phyloP scores from a whole-genome alignment of 2,113 vertebrate species.

The Bettongia penicillata region DNA sequence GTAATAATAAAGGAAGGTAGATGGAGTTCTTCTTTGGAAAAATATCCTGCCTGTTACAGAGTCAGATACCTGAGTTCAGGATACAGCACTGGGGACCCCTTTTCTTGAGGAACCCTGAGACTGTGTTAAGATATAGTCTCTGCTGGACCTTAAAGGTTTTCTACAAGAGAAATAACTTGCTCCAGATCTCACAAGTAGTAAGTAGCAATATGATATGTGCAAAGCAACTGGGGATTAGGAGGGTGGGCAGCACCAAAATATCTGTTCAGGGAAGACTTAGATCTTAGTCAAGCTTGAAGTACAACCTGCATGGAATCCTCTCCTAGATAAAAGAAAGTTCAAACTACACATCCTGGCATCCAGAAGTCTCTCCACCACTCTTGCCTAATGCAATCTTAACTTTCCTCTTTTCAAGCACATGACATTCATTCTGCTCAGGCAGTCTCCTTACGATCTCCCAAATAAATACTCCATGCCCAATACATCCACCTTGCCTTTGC shows the following conservation, averaged over 20 bases:
- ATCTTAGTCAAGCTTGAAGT: not conserved
- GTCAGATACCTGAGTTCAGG: not conserved
- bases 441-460: not conserved
- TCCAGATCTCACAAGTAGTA: not conserved
- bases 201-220: not conserved
- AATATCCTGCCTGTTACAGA: not conserved
- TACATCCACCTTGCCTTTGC: not conserved
- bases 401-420: not conserved
- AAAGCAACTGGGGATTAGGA: not conserved
- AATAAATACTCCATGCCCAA: not conserved
- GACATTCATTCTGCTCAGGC: not conserved
- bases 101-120: not conserved
- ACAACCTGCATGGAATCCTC: not conserved
- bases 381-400: not conserved
- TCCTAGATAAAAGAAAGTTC: not conserved
- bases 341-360: not conserved
- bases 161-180: not conserved
- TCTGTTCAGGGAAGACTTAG: not conserved
- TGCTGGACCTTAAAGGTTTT: not conserved
- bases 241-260: not conserved
- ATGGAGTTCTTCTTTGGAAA: not conserved
- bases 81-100: not conserved
- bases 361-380: not conserved
- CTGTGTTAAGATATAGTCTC: not conserved
- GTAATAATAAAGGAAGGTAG: not conserved